Evolutionary conservation across 2,113 vertebrate species (phyloP), one percentile per base, ranked within the genome.

Genomic region (Condylura cristata): DNA sequence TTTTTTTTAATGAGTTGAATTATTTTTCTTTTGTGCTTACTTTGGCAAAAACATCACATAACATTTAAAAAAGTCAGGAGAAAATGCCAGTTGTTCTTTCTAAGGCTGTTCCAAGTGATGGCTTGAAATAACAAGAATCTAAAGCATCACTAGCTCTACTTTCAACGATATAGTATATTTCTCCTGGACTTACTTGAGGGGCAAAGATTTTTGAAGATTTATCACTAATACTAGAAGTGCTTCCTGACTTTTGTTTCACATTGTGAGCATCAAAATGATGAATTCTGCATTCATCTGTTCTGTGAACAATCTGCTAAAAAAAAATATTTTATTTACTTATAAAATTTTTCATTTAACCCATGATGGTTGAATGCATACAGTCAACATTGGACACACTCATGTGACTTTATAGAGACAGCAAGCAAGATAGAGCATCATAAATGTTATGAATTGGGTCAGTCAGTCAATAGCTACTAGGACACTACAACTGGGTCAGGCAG

Each of bases 21-120:
- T 91, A 93, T 85, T 96, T 93, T 34, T 95, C 4, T 34, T 95
- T 93, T 93, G 79, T 74, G 32, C 71, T 92, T 89, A 88, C 89
- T 96, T 90, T 89, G 89, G 34, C 28, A 37, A 51, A 94, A 97
- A 94, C 24, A 86, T 74, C 53, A 44, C 16, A 72, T 90, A 94
- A 94, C 94, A 96, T 96, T 97, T 97, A 90, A 97, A 58, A 98
- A 97, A 96, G 78, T 90, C 86, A 97, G 32, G 61, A 93, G 95
- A 96, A 97, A 86, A 78, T 8, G 0, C 53, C 22, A 1, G 32
- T 91, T 79, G 37, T 84, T 93, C 63, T 53, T 90, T 74, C 37
- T 14, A 2, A 91, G 13, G 18, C 65, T 44, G 18, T 85, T 97
- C 89, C 90, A 86, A n/a, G 3, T 0, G 89, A 51, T 3, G 4